Base-by-base conservation (phyloP, 2,797 vertebrate species). In the Acanthurus lineatus region DNA sequence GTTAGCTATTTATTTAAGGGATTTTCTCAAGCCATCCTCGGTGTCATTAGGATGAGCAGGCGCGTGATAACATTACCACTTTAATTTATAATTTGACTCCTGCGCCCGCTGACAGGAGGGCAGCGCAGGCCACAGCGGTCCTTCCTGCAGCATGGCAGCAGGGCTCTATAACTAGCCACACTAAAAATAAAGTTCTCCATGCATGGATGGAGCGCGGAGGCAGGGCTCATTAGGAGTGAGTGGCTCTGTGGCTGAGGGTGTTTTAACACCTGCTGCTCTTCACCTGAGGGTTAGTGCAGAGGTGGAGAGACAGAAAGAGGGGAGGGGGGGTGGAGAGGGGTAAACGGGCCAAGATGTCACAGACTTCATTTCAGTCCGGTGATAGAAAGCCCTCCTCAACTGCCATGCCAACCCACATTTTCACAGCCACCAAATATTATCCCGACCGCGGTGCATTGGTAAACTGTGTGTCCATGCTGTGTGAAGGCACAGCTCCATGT, bases 241-340 rank as follows among this genome's bases (percentile, higher is more conserved):
- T 86, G 88, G 85, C 89, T 92, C 91, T 82, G 91, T 88, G 90
- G 92, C 90, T 89, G 90, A 91, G 87, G 89, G 92, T 93, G 91
- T 93, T 96, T 94, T 94, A 95, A 95, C 95, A 95, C 95, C 95
- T 96, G 94, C 93, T 90, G 89, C 92, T 90, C 93, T 93, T 92
- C 91, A 94, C 91, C 92, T 93, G 90, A 92, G 89, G 93, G 91
- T 85, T 81, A 87, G 91, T 74, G 91, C 82, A 83, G 86, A 90
- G 89, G 88, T 84, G 85, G 84, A 88, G 85, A 85, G 90, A 78
- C 73, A 69, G 82, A 61, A 25, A 61, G 73, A 56, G 19, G 56
- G 40, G 73, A 51, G 19, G 42, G 54, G 54, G 2, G 47, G 63
- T 38, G 45, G 8, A 61, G 40, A 64, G 77, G 32, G 65, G n/a